Conservation (phyloP, 2,113 vertebrate genomes). For the Nestor notabilis region DNA sequence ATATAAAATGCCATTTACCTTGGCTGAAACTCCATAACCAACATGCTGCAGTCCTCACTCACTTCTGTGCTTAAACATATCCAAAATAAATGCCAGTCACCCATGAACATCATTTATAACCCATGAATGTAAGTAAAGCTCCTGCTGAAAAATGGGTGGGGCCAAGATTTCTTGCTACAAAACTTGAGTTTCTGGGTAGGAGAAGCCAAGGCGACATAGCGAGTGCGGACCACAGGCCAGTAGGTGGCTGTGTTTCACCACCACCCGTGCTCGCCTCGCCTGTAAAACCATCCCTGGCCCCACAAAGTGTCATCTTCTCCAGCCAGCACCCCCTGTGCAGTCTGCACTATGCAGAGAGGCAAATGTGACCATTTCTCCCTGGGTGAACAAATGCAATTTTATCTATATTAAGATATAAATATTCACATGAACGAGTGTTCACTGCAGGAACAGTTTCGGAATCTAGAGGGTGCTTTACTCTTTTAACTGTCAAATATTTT, state of each 20-base stretch:
- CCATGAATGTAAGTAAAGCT: not conserved
- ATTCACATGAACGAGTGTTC: accelerated
- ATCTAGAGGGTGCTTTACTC: not conserved
- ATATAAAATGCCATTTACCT: not conserved
- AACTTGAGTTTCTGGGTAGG: accelerated
- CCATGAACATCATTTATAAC: not conserved
- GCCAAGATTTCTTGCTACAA: not conserved
- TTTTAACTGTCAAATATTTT: not conserved
- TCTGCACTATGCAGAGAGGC: not conserved
- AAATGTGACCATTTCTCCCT: accelerated
- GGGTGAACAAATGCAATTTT: not conserved
- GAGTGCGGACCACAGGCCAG: not conserved
- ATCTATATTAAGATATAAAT: accelerated
- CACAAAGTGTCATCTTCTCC: not conserved
- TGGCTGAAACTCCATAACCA: not conserved
- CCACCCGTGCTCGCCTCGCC: accelerated
- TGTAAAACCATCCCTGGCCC: accelerated
- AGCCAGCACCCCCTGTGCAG: not conserved
- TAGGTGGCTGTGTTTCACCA: slow-evolving; percentile 55
- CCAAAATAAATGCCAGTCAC: not conserved
- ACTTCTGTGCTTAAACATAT: not conserved
- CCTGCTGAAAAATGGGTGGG: not conserved
- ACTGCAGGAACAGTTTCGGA: not conserved
- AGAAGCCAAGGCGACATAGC: not conserved
- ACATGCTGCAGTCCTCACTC: accelerated